Evolutionary conservation across 1,140 invertebrate species (phyloP), one percentile per base, ranked within the genome.

Genomic region (Helicorthomorpha holstii): DNA sequence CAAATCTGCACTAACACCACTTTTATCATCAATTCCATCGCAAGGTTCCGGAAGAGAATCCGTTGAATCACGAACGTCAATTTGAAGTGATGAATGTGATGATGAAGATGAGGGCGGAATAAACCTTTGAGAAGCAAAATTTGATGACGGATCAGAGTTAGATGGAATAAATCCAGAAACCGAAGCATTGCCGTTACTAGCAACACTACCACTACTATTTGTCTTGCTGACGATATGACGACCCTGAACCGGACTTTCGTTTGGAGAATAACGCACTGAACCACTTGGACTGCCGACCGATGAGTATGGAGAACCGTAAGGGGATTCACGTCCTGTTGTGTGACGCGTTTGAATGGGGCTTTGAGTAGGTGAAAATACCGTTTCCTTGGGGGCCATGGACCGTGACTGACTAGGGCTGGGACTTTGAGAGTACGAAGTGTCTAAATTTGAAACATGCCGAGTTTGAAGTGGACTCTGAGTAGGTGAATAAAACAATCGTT

Each of bases 391-490:
- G 4, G 22, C 42, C 42, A 44, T 38, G 29, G 29, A 7, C 3
- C 44, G 46, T 16, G 29, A 34, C 29, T 34, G 29, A 34, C 29
- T 34, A 48, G 51, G 51, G 24, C 50, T 51, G n/a, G 42, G 50
- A 43, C 50, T 51, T 23, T 51, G 50, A 43, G 50, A 51, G 26
- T 51, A 51, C 3, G 50, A 23, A 16, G 50, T 25, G 3, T 27
- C 50, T 23, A 51, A 12, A 27, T 25, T 51, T 2, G 50, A 22
- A 25, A 51, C 49, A 41, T 88, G 85, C 2, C 85, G 73, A n/a
- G 83, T 82, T 12, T 84, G 84, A 7, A 86, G 75, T 1, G 85
- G 86, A 60, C 80, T 83, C 57, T 87, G 85, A 51, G 82, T 87
- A 22, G 85, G 87, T 53, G 82, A 88, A 60, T 60, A 66, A 55